phyloP scores from a whole-genome alignment of 2,113 vertebrate species.

The Oxygymnocypris stewartii region DNA sequence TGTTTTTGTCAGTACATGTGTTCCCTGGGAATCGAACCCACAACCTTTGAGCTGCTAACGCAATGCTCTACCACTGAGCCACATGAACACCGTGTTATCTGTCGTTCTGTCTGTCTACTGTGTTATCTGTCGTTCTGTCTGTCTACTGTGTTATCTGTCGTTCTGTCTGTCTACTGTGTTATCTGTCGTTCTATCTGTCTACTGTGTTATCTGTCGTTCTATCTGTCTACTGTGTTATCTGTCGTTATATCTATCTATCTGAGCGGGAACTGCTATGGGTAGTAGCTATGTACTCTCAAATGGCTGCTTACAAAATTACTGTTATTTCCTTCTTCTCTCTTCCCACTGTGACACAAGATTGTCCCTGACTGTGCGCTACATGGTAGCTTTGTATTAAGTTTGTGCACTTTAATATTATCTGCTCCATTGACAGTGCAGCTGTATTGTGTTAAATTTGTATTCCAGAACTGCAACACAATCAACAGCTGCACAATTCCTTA shows the following conservation, averaged over 20 bases:
- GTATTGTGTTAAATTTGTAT: not conserved
- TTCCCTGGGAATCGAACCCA: no score
- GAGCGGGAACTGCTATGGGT: not conserved
- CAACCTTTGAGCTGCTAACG: no score
- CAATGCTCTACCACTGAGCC: no score
- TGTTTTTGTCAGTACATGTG: no score
- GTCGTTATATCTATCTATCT: not conserved
- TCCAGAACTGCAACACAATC: not conserved
- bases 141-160: no score
- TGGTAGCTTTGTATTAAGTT: constrained; percentile 23
- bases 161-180: no score
- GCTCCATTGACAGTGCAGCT: not conserved
- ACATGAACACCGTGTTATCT: no score
- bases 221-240: no score
- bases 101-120: no score
- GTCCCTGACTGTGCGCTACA: constrained; percentile 7
- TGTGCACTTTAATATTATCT: not conserved
- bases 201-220: no score
- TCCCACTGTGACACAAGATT: constrained; percentile 6
- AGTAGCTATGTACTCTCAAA: constrained; percentile 5
- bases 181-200: no score
- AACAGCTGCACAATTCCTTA: not conserved
- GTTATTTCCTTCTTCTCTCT: constrained; percentile 28
- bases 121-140: no score
- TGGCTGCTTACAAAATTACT: constrained; percentile 28